Evolutionary conservation across 2,113 vertebrate species (phyloP).

Genomic region (Caranx melampygus): DNA sequence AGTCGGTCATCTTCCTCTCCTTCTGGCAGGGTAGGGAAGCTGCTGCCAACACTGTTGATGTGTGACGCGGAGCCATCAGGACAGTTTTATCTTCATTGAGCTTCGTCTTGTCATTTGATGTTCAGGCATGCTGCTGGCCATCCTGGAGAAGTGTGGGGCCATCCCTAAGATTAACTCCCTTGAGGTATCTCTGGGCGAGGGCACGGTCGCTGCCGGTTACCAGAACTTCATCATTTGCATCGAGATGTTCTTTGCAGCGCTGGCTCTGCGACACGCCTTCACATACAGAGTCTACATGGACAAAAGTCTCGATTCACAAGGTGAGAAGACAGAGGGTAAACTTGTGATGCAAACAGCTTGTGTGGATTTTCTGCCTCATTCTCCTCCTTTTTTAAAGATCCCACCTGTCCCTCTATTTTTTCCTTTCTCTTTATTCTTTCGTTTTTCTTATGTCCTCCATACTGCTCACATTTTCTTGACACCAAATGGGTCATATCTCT

Average conservation of each 20-base stretch:
- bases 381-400: too few species aligned
- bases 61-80: too few species aligned
- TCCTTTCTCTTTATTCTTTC: conserved; percentile 27
- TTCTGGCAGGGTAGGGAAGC: conserved; percentile 94
- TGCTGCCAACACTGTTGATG: too few species aligned
- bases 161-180: conserved; percentile 94
- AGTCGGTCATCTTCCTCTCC: conserved; percentile 98
- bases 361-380: neutral
- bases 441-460: neutral
- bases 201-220: conserved; percentile 96
- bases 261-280: conserved; percentile 94
- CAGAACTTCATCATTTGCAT: conserved; percentile 99
- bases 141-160: conserved; percentile 96
- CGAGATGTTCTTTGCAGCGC: conserved; percentile 98
- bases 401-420: conserved; percentile 44
- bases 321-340: conserved; percentile 74
- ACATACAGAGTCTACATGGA: conserved; percentile 93
- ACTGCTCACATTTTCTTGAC: neutral
- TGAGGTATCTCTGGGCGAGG: conserved; percentile 92
- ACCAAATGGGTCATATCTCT: neutral
- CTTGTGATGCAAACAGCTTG: too few species aligned
- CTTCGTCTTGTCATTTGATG: neutral
- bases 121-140: conserved; percentile 95
- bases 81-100: neutral
- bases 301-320: conserved; percentile 93